Percentiles rank a stretch among this genome's conserved stretches.
Conservation (phyloP, 2,113 vertebrate genomes). For the Mandrillus leucophaeus region DNA sequence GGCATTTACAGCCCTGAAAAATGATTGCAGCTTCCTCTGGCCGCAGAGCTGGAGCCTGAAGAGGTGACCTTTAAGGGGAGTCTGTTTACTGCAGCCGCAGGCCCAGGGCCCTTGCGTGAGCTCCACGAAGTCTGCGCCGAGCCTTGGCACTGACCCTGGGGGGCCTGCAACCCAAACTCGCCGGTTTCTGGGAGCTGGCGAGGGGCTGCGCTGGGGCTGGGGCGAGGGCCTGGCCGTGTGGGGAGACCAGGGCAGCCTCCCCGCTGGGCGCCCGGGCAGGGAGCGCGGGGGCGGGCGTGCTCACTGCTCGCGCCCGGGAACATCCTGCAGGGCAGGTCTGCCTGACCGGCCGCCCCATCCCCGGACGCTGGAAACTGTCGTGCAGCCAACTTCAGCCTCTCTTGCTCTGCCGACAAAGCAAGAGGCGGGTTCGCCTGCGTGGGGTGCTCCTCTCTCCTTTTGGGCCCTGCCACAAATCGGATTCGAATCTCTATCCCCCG, state of each 20-base stretch:
- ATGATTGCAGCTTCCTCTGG: constrained; percentile 86
- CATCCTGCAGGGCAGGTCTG: not conserved
- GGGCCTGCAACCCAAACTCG: not conserved
- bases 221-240: not conserved
- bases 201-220: not conserved
- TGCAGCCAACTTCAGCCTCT: not conserved
- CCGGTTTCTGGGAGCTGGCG: not conserved
- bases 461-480: not conserved
- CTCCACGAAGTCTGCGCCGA: constrained; percentile 44
- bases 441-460: not conserved
- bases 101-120: constrained; percentile 78
- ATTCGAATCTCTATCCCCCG: too few species aligned
- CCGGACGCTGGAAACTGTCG: not conserved
- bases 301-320: not conserved
- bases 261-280: not conserved
- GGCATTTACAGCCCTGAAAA: constrained; percentile 86
- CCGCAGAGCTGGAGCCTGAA: constrained; percentile 71
- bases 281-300: not conserved
- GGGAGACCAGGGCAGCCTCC: not conserved
- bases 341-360: not conserved
- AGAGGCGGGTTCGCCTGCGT: rapidly evolving
- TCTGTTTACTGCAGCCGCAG: constrained; percentile 76
- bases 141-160: constrained; percentile 80
- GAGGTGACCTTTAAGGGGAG: constrained; percentile 83
- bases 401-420: not conserved